Evolutionary conservation across 2,797 vertebrate genomes (phyloP).

Genomic region (Sebastes melanostomus): DNA sequence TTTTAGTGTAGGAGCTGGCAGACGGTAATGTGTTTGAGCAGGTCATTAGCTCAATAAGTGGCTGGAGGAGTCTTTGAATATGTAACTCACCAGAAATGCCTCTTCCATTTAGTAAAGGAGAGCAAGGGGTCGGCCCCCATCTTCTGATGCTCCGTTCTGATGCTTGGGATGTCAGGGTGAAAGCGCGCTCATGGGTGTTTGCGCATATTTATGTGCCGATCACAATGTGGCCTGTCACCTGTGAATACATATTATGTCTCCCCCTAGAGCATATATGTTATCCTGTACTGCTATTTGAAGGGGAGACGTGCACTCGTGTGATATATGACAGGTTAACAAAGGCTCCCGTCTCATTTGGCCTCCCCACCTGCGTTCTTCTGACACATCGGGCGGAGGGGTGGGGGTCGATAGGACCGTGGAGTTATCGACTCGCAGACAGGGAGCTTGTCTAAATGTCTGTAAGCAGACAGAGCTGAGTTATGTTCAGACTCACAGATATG

Average conservation of each 20-base stretch:
- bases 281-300: constrained; percentile 22
- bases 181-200: constrained; percentile 28
- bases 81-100: constrained; percentile 69
- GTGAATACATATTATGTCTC: constrained; percentile 37
- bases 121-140: constrained; percentile 37
- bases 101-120: constrained; percentile 47
- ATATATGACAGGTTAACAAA: constrained; percentile 67
- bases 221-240: constrained; percentile 45
- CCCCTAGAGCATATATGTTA: constrained; percentile 32
- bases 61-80: constrained; percentile 70
- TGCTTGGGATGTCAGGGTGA: constrained; percentile 42
- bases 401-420: constrained; percentile 60
- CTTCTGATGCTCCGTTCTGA: constrained; percentile 23
- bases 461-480: constrained; percentile 71
- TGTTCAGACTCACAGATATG: constrained; percentile 49
- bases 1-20: constrained; percentile 65
- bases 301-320: constrained; percentile 33
- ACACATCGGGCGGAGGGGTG: constrained; percentile 27
- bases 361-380: constrained; percentile 67
- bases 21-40: constrained; percentile 73
- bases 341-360: constrained; percentile 65
- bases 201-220: constrained; percentile 50
- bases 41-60: constrained; percentile 80
- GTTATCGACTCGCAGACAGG: constrained; percentile 69
- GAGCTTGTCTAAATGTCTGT: constrained; percentile 59